A percentile compares a stretch with the other conserved stretches of the same genome.
Conservation (phyloP, 2,113 vertebrate species). For the Notechis scutatus region DNA sequence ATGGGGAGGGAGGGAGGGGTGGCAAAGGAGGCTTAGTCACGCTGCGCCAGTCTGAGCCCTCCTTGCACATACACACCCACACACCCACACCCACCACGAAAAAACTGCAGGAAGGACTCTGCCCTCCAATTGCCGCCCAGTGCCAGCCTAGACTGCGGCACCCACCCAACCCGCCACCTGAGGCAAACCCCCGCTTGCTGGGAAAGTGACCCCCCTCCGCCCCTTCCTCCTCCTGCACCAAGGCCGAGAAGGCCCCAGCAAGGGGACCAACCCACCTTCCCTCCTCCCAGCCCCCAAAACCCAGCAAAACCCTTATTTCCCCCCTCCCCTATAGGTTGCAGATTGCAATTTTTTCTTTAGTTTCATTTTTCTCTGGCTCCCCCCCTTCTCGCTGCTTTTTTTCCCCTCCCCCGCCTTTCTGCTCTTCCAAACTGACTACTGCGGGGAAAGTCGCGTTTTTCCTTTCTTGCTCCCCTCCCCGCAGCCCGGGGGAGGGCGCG, state of each 20-base stretch:
- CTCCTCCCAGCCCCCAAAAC: neutral
- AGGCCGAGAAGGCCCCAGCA: neutral
- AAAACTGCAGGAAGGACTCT: neutral
- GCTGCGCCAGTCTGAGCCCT: neutral
- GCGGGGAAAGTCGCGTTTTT: neutral
- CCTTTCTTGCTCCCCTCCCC: neutral
- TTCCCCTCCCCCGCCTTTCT: rapidly evolving
- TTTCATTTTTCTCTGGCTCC: no score
- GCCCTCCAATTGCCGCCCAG: neutral
- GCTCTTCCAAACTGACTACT: neutral
- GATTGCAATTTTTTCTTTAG: neutral
- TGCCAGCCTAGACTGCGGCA: neutral
- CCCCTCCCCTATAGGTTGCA: rapidly evolving
- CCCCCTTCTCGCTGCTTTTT: neutral
- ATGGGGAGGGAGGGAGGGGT: neutral
- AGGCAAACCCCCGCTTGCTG: neutral
- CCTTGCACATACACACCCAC: neutral
- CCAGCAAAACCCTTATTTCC: neutral
- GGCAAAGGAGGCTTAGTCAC: neutral
- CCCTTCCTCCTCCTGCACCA: neutral
- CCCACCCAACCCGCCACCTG: rapidly evolving
- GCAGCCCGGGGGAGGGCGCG: neutral
- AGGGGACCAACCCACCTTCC: no score
- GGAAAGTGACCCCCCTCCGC: neutral
- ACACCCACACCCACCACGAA: neutral